Base-by-base conservation (phyloP, 2,888 invertebrate genomes). In the Parthenolecanium corni region DNA sequence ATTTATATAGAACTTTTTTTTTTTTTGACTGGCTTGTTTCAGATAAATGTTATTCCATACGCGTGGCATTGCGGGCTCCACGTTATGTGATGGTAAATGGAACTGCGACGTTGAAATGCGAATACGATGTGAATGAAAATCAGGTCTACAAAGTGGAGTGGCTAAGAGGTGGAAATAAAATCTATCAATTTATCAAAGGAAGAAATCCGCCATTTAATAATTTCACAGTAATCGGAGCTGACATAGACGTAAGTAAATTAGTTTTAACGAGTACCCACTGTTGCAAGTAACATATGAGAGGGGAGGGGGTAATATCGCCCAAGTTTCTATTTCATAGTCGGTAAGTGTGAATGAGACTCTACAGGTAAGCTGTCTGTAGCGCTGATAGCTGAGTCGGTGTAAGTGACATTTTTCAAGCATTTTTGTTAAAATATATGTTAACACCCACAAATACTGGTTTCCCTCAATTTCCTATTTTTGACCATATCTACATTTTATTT, bases 131-230 rank as follows among this genome's bases (percentile, higher is more conserved):
- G 65, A 79, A 80, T 52, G 80, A 81, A 49, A 82, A 84, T 70
- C 80, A 84, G 69, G 79, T 88, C 63, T 84, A 86, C 77, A 87
- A 87, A 75, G 86, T 88, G 69, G 85, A 84, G 73, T 85, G 84
- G 80, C 77, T 81, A 62, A 81, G 82, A 68, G 80, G 78, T 69
- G 81, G 80, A 69, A 79, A 79, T 72, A 88, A 86, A 76, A 83
- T 88, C 76, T 85, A 87, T 74, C 85, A 86, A 76, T 88, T 83
- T 74, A 83, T 88, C 72, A 83, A 82, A 70, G 84, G 85, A 68
- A 78, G 88, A 66, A 84, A 79, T 72, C 86, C 86, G 68, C 86
- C 87, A 62, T 86, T 82, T 78, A 78, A 67, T 72, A 79, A 82
- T 73, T 82, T 80, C 71, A 78, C 80, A 42, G 81, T 80, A 64